These are phyloP conservation scores for Pangasius djambal DNA, from an alignment of 2,797 vertebrate genomes.

Conservation along the genomic window DNA sequence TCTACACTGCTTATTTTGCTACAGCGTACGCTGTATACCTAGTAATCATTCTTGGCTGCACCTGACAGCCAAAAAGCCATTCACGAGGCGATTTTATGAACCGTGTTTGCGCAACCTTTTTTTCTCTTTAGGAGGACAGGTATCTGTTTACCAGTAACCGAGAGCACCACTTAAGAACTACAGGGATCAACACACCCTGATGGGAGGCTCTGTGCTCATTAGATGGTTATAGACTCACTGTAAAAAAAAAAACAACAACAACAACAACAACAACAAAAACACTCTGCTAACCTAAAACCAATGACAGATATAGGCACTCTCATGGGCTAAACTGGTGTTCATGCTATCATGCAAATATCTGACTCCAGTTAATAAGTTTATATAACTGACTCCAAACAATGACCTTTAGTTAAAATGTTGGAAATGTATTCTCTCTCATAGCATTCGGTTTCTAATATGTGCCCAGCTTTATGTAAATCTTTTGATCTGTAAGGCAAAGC, in stretches of 20 bases:
- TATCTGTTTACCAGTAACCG: constrained; percentile 6
- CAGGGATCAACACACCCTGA: background rate
- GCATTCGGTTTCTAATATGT: background rate
- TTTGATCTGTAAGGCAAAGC: background rate
- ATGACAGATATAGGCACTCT: background rate
- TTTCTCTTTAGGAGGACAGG: too few species aligned
- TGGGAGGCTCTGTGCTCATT: too few species aligned
- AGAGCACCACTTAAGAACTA: background rate
- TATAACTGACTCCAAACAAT: background rate
- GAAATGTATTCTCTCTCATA: background rate
- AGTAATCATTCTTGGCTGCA: background rate
- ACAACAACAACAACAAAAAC: background rate
- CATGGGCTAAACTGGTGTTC: background rate
- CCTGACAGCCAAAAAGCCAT: background rate
- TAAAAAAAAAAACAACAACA: background rate
- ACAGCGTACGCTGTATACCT: background rate
- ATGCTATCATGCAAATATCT: background rate
- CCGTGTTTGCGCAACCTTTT: background rate
- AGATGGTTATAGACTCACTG: background rate
- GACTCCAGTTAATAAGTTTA: background rate
- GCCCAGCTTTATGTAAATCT: background rate
- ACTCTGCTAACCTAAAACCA: background rate
- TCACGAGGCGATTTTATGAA: background rate
- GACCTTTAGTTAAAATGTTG: background rate
- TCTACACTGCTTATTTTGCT: background rate